Base-by-base conservation (phyloP, 2,113 vertebrate genomes). In the Hemichromis elongatus region DNA sequence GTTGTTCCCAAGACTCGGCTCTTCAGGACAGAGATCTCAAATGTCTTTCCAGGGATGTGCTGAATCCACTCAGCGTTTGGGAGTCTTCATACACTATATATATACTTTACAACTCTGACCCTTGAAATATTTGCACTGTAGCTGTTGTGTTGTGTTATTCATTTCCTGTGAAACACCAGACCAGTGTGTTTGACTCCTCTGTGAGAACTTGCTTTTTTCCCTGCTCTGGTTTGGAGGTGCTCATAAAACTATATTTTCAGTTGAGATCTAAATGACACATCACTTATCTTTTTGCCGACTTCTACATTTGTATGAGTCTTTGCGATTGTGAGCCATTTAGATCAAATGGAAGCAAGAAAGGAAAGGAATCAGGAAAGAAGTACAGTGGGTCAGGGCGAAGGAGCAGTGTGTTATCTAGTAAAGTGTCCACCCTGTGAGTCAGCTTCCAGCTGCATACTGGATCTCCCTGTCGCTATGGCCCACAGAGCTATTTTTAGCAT, bases 401-500 rank as follows among this genome's bases (percentile, higher is more conserved):
- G n/a, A 82, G 37, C 77, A 68, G 33, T 75, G 78, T 81, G 88
- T 53, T 83, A 91, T 88, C 85, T 53, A 83, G 57, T 73, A 78
- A 83, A 90, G 80, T 84, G 92, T 92, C 88, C 77, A 88, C 86
- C 40, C 79, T 87, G 37, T 89, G 90, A 91, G 86, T 93, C 86
- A 93, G 88, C 88, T 84, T 86, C 70, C 82, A 93, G 88, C 82
- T 88, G 81, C 86, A 90, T 75, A 80, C 88, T 89, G 80, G 86
- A 89, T 90, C 86, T 90, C 90, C 56, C 83, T 91, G 91, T 92
- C 86, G 70, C 92, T 80, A 86, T 77, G 85, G 86, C 83, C 87
- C 87, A 77, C 18, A 13, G 82, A 89, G 87, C 91, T 94, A 94
- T 93, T 94, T 93, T 92, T 92, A 94, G 93, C 79, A 87, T 54